Evolutionary conservation across 2,797 vertebrate genomes (phyloP).

Genomic region (Brachyalestes nurse): DNA sequence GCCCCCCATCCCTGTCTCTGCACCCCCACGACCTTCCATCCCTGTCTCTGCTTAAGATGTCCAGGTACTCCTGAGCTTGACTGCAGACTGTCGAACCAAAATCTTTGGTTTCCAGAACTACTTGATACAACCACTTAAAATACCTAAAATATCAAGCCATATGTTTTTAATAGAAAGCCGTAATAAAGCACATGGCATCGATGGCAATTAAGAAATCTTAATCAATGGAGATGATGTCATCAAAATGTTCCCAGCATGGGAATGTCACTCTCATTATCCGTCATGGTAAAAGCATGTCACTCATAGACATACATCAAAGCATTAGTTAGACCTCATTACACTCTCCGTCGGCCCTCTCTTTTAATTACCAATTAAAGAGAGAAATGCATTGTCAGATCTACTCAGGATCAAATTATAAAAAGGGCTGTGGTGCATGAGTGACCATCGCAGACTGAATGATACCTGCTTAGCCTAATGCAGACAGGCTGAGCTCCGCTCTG

Average conservation of each 20-base stretch:
- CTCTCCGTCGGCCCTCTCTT: slow-evolving; percentile 41
- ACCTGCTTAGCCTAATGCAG: slow-evolving; percentile 42
- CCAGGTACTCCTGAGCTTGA: no score
- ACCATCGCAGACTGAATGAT: slow-evolving; percentile 38
- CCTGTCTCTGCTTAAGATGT: no score
- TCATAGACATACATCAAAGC: slow-evolving; percentile 52
- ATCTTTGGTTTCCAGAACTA: no score
- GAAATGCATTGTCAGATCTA: slow-evolving; percentile 55
- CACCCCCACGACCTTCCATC: no score
- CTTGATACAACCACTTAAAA: no score
- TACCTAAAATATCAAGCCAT: neutral
- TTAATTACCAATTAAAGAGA: slow-evolving; percentile 59
- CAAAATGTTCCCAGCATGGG: slow-evolving; percentile 46
- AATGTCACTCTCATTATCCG: slow-evolving; percentile 48
- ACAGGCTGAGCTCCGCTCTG: slow-evolving; percentile 39
- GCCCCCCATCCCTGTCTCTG: no score
- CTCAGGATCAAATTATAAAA: slow-evolving; percentile 44
- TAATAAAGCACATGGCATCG: slow-evolving; percentile 35
- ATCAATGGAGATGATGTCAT: slow-evolving; percentile 57
- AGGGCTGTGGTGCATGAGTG: slow-evolving; percentile 25
- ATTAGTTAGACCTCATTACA: slow-evolving; percentile 50
- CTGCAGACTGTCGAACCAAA: no score
- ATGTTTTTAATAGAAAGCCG: slow-evolving; percentile 7
- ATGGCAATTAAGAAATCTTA: slow-evolving; percentile 41
- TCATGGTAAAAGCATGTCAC: slow-evolving; percentile 43